Evolutionary conservation across 2,888 invertebrate genomes (phyloP).

Genomic region (Hoplodrina ambigua): DNA sequence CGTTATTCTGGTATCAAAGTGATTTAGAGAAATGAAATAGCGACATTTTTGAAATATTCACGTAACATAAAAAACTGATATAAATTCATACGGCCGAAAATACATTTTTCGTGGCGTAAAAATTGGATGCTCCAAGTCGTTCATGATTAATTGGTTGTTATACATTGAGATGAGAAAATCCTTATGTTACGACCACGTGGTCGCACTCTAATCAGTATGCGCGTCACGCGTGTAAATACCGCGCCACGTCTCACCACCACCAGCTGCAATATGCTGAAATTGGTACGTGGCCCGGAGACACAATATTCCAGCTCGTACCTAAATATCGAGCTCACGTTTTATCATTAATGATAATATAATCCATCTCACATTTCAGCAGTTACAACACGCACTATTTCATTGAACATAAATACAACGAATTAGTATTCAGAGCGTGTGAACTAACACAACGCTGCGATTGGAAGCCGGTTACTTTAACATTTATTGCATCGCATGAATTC

Average conservation of each 20-base stretch:
- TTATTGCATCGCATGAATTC: conserved; percentile 77
- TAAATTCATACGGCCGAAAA: conserved; percentile 14
- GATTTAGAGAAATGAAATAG: conserved; percentile 49
- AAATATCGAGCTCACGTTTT: conserved; percentile 59
- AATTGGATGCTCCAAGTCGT: conserved; percentile 5
- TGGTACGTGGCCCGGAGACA: conserved; percentile 82
- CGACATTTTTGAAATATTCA: conserved; percentile 26
- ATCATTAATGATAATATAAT: conserved; percentile 62
- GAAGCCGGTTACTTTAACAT: conserved; percentile 74
- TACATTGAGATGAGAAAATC: conserved; percentile 39
- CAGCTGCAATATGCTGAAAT: conserved; percentile 87
- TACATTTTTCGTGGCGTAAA: not conserved
- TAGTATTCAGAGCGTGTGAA: conserved; percentile 76
- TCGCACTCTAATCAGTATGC: conserved; percentile 79
- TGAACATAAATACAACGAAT: conserved; percentile 60
- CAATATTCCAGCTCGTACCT: conserved; percentile 70
- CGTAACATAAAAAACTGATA: conserved; percentile 25
- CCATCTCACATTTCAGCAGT: conserved; percentile 57
- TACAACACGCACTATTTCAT: conserved; percentile 55
- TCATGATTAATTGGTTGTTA: conserved; percentile 48
- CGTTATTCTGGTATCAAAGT: conserved; percentile 46
- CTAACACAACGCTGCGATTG: conserved; percentile 78
- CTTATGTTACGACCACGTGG: conserved; percentile 51
- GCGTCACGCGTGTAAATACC: conserved; percentile 74
- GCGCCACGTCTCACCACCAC: conserved; percentile 75